Base-by-base conservation (phyloP, 1,140 invertebrate genomes). In the Listronotus bonariensis region DNA sequence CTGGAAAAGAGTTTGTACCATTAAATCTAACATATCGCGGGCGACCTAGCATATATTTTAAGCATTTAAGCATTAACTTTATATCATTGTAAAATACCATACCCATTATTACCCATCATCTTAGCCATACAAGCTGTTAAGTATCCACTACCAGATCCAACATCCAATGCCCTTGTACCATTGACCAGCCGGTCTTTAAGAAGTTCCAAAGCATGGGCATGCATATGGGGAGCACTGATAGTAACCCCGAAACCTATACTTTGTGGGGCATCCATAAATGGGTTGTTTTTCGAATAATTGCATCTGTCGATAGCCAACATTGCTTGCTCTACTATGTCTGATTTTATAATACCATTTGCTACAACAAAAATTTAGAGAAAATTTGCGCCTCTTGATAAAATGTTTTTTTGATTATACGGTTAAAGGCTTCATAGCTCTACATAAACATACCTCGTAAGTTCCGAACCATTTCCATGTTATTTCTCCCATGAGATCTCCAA, bases 221-320 rank as follows among this genome's bases (percentile, higher is more conserved):
- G 96, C 97, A 99, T 99, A 81, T 99, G 97, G 48, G 97, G 96
- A 57, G 96, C 97, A 85, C 93, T 96, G 56, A 98, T 98, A 0
- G 96, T 99, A 4, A 95, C 96, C 41, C 91, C 90, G 78, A 85
- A 93, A 41, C 92, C 92, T 74, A 95, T 95, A 36, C 86, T 84
- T 80, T 95, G 95, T 0, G 96, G 96, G 36, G 92, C 85, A 82
- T 98, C 96, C 74, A 90, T 85, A 74, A 97, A 98, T 1, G 95
- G 89, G 80, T 89, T 89, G 74, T 82, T 79, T 40, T 83, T 84
- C 62, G 85, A 86, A 80, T 92, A 97, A 71, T 92, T 83, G 67
- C 87, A 90, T 74, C 97, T 83, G 79, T 99, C 96, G 14, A 97
- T 91, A 31, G 84, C 78, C 53, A 82, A 74, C 96, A 99, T 97